Percentiles rank a stretch among this genome's conserved stretches.
Evolutionary conservation across 2,113 vertebrate species (phyloP).

Genomic region (Nipponia nippon): DNA sequence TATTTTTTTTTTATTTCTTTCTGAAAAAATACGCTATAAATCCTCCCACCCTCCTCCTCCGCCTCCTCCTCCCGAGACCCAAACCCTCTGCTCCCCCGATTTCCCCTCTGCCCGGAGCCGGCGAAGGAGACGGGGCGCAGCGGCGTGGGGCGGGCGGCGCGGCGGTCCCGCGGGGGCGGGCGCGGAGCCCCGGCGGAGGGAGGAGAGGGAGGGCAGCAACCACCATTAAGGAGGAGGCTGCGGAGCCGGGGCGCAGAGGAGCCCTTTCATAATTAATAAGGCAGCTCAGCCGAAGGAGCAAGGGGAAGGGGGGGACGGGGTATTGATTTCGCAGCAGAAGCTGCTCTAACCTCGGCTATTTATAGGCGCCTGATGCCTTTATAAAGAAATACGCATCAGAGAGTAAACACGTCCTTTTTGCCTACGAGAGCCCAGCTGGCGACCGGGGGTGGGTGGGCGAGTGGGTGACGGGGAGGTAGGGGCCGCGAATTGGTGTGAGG

Average conservation of each 20-base stretch:
- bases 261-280: constrained; percentile 80
- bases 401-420: constrained; percentile 14
- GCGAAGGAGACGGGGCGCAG: not conserved
- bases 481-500: not conserved
- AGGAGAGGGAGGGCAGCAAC: not conserved
- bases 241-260: constrained; percentile 45
- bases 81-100: not conserved
- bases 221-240: constrained; percentile 63
- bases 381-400: constrained; percentile 43
- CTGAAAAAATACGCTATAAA: not conserved
- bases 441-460: not conserved
- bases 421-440: not conserved
- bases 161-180: not conserved
- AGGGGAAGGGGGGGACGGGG: constrained; percentile 34
- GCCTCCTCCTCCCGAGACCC: not conserved
- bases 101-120: not conserved
- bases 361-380: constrained; percentile 63
- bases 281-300: constrained; percentile 59
- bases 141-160: not conserved
- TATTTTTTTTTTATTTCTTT: rapidly evolving
- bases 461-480: not conserved
- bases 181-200: not conserved
- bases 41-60: not conserved
- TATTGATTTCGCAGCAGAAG: constrained; percentile 70
- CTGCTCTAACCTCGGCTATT: constrained; percentile 68